Percentiles rank a stretch among this genome's conserved stretches.
Evolutionary conservation across 1,140 invertebrate species (phyloP).

Genomic region (Ladona fulva): DNA sequence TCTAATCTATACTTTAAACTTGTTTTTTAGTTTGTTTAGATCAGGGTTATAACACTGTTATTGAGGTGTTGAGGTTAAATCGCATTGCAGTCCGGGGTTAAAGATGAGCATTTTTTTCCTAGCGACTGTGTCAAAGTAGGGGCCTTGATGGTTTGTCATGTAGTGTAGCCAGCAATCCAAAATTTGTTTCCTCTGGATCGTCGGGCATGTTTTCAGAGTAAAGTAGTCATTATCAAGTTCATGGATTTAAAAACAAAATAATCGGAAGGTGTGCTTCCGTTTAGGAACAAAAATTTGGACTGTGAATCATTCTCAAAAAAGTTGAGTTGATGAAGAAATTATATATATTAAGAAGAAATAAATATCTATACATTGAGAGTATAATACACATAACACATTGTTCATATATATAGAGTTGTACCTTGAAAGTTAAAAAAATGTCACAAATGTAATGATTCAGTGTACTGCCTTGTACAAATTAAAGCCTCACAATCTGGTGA

Average conservation of each 20-base stretch:
- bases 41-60: conserved; percentile 22
- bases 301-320: neutral
- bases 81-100: conserved; percentile 1
- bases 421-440: conserved; percentile 22
- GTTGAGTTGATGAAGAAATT: conserved; percentile 11
- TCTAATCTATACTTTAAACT: conserved; percentile 25
- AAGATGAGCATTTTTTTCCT: conserved; percentile 8
- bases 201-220: conserved; percentile 13
- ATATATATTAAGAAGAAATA: conserved; percentile 15
- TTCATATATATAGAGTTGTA: conserved; percentile 22
- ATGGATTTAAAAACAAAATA: conserved; percentile 21
- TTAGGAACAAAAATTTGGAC: conserved; percentile 11
- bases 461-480: conserved; percentile 19
- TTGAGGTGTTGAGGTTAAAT: conserved; percentile 18
- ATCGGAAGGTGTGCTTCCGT: conserved; percentile 13
- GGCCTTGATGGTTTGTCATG: conserved; percentile 2
- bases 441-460: conserved; percentile 20
- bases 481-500: neutral
- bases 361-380: conserved; percentile 16
- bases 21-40: conserved; percentile 25
- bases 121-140: conserved; percentile 4
- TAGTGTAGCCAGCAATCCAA: conserved; percentile 4
- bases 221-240: neutral
- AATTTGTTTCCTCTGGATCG: conserved; percentile 14
- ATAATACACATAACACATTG: conserved; percentile 15